Base-by-base conservation (phyloP, 2,797 vertebrate genomes). In the Sparidentex hasta region DNA sequence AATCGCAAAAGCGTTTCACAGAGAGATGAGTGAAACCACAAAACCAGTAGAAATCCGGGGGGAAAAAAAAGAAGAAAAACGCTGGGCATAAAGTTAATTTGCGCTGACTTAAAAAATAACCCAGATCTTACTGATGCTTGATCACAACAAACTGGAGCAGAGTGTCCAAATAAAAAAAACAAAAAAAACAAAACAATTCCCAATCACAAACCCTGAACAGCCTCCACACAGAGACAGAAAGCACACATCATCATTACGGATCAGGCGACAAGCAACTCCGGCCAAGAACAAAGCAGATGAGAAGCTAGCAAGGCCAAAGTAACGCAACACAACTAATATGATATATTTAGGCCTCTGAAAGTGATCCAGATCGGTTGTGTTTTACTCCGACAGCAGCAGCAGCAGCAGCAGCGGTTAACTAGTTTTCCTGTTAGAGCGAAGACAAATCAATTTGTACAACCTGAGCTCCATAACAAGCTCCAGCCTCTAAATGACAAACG, bases 201-300 rank as follows among this genome's bases (percentile, higher is more conserved):
- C 27, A 67, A 83, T 71, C 76, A 73, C 64, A 80, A 84, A 85
- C 64, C 67, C 66, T 62, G 51, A 80, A 76, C 73, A 52, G 56
- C 66, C 65, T 51, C 52, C 57, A 59, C 76, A 89, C 65, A 65
- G 78, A 90, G 76, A 82, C 76, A 71, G 78, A 80, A 91, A 90
- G 78, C 78, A 82, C 72, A 83, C 79, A 88, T 86, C 86, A 76
- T 21, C 71, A 86, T 82, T 83, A 76, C 78, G 47, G 20, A 80
- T 79, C 74, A 86, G 65, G 86, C 84, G 82, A 89, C 89, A 88
- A 90, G 88, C 76, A 86, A 67, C 47, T 66, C 67, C 21, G 84
- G 81, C 71, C 80, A 73, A 80, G 71, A 89, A 83, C 82, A 79
- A 86, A 88, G 84, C 76, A 85, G 73, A 87, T 76, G 43, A 52